Evolutionary conservation across 2,888 invertebrate genomes (phyloP).

Genomic region (Lamellibrachia satsuma): DNA sequence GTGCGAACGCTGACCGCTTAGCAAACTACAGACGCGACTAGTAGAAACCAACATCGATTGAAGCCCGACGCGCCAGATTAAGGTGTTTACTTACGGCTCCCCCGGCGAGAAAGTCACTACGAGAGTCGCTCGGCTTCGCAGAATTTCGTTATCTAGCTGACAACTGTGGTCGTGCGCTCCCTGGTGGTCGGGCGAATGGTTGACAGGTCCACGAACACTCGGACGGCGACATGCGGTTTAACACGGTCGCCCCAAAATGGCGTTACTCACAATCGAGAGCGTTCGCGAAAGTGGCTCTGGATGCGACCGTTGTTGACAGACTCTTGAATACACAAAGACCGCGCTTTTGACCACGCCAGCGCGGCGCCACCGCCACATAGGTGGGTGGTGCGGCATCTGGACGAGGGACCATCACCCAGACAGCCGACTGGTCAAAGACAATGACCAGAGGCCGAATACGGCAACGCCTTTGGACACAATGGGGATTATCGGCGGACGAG

Average conservation of each 20-base stretch:
- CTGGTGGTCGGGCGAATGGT: not conserved
- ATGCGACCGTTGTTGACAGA: not conserved
- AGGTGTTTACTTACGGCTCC: not conserved
- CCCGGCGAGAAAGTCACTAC: not conserved
- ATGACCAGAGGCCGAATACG: not conserved
- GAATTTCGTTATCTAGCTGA: not conserved
- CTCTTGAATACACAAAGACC: not conserved
- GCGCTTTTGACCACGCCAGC: conserved; percentile 13
- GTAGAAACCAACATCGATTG: not conserved
- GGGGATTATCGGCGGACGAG: not conserved
- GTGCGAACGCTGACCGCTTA: not conserved
- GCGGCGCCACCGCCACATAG: not conserved
- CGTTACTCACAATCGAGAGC: not conserved
- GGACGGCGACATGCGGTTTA: not conserved
- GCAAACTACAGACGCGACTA: not conserved
- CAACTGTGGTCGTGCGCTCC: not conserved
- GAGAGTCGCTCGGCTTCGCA: not conserved
- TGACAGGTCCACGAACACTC: not conserved
- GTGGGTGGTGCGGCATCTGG: not conserved
- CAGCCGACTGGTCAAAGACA: not conserved
- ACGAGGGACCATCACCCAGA: not conserved
- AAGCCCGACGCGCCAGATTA: not conserved
- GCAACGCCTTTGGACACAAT: not conserved
- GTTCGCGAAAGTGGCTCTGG: not conserved
- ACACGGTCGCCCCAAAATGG: not conserved